Evolutionary conservation across 1,140 invertebrate genomes (phyloP).

Genomic region (Reticulitermes speratus): DNA sequence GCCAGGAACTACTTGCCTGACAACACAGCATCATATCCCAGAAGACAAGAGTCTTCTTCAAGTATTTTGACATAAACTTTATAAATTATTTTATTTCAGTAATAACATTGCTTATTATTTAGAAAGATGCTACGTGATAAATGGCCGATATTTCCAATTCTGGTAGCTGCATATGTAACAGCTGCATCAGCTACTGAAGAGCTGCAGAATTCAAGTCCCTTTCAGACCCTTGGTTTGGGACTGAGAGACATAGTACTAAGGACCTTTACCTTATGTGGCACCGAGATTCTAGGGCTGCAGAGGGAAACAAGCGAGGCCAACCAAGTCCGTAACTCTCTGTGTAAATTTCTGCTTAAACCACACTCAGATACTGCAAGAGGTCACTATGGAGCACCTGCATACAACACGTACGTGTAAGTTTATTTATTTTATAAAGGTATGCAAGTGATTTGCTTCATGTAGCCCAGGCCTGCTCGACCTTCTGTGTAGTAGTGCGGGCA

Average conservation of each 20-base stretch:
- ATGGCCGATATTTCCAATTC: not conserved
- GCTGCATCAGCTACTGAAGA: not conserved
- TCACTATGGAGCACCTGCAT: constrained; percentile 21
- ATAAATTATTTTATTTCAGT: not conserved
- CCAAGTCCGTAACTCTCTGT: not conserved
- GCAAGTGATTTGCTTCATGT: too few relatives aligned
- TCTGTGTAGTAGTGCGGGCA: too few relatives aligned
- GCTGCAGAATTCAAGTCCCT: not conserved
- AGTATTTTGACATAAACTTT: too few relatives aligned
- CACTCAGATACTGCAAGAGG: not conserved
- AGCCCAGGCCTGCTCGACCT: too few relatives aligned
- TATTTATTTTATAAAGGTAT: not conserved
- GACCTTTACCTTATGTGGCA: not conserved
- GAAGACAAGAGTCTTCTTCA: too few relatives aligned
- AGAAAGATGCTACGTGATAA: not conserved
- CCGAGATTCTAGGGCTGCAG: not conserved
- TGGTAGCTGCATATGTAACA: not conserved
- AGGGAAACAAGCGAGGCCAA: not conserved
- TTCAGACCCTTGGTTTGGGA: not conserved
- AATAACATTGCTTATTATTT: not conserved
- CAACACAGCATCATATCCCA: too few relatives aligned
- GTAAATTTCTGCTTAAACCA: not conserved
- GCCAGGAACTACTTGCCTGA: too few relatives aligned
- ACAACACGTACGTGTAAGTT: constrained; percentile 25
- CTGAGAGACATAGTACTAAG: not conserved